Evolutionary conservation across 1,140 invertebrate genomes (phyloP).

Genomic region (Odontomachus brunneus): DNA sequence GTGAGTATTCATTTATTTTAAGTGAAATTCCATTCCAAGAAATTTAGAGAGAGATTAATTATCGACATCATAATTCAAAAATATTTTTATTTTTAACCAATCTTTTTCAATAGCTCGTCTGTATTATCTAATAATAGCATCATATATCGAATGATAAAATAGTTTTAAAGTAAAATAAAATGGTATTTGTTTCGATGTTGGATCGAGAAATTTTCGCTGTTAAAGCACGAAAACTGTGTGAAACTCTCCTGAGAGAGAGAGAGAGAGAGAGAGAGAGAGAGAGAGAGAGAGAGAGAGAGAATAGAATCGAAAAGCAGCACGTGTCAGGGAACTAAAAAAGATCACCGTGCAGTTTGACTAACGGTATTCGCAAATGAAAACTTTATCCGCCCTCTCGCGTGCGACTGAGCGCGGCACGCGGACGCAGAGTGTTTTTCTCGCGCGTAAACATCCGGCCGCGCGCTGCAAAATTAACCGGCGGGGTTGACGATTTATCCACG

Average conservation of each 20-base stretch:
- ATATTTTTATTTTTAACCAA: not conserved
- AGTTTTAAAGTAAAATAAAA: no score
- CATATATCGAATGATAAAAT: not conserved
- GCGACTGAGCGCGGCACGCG: not conserved
- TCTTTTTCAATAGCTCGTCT: no score
- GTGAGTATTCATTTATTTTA: no score
- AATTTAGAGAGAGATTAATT: no score
- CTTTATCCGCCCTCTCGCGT: slow-evolving; percentile 40
- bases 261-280: not conserved
- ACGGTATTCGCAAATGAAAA: slow-evolving; percentile 60
- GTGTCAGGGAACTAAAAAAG: slow-evolving; percentile 48
- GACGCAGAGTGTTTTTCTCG: slow-evolving; percentile 37
- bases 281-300: not conserved
- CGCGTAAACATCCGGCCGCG: slow-evolving; percentile 50
- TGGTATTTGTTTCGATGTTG: no score
- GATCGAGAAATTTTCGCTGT: no score
- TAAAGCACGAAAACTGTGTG: no score
- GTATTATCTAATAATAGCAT: no score
- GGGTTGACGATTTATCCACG: slow-evolving; percentile 59
- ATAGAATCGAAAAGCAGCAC: slow-evolving; percentile 30
- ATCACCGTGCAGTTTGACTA: slow-evolving; percentile 55
- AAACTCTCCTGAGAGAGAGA: slow-evolving; percentile 10
- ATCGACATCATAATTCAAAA: not conserved
- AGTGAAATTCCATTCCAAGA: no score
- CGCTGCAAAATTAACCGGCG: slow-evolving; percentile 51